Evolutionary conservation across 2,113 vertebrate genomes (phyloP), one percentile per base, ranked within the genome.

Genomic region (Struthidea cinerea): DNA sequence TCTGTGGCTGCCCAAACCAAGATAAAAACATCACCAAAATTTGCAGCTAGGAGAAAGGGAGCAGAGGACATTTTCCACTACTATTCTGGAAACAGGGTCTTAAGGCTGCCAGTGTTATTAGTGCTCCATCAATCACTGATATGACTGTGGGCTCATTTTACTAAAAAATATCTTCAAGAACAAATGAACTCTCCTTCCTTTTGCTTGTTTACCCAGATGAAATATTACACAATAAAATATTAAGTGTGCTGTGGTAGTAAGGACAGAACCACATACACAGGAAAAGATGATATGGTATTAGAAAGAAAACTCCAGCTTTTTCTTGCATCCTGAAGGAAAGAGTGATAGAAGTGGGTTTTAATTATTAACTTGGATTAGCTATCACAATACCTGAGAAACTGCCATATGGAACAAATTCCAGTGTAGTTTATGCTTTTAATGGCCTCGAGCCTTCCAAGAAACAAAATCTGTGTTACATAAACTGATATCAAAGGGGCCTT

Each of bases 321-420:
- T 87, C 84, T 89, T 81, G 42, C 41, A 83, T 68, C 41, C 60
- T 85, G 59, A 93, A 95, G 26, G 22, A 73, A 78, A 67, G 81
- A 19, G 33, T 67, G 67, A 91, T 68, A 87, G 15, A 87, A 93
- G 78, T 47, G 14, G 44, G 73, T 81, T 93, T 96, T 96, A 97
- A 96, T 95, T 42, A 96, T 97, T 97, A 96, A 97, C 93, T 93
- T 69, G 19, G 77, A 35, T 90, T 93, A 97, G 89, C 50, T 85
- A 47, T 84, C 88, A 87, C 61, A 89, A 74, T 82, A 89, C 79
- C 73, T 95, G 93, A 92, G 93, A 97, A 98, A 96, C n/a, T 77
- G 91, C 93, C 89, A 95, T 65, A 93, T 91, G 93, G 90, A 96
- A 95, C 27, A 42, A 94, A 91, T 90, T 94, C 64, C 37, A 70